Base-by-base conservation (phyloP, 2,113 vertebrate genomes). In the Isichthys henryi region DNA sequence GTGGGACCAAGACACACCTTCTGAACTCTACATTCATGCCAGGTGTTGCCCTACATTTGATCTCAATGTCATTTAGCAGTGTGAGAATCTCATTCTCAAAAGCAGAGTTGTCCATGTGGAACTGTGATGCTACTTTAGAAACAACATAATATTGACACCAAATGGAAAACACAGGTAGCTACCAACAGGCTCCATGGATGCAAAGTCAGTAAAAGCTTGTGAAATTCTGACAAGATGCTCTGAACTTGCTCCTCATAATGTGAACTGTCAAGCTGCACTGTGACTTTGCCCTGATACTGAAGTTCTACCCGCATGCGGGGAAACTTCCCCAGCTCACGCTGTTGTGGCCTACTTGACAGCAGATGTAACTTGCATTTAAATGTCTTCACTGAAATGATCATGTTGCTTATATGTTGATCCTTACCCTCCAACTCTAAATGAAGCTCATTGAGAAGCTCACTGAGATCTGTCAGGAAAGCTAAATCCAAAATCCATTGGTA, bases 371-470 rank as follows among this genome's bases (percentile, higher is more conserved):
- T 66, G 62, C 62, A 9, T 80, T 80, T 80, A 43, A 85, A 85
- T 46, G 21, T 48, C 8, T 85, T 85, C 39, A 89, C 82, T 86
- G 89, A 89, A 43, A 58, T 90, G 43, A 90, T 87, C 84, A 87
- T 87, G 27, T 87, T 46, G 27, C 50, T 46, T 39, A 66, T 58
- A 53, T 17, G 70, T 49, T 74, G 48, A 82, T 89, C 56, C 46
- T 89, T 89, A 39, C 53, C 89, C 58, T 89, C 83, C 43, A 89
- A 19, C 56, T 77, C 84, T 88, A 90, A 87, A 87, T 90, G 53
- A 90, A 88, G 35, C n/a, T 90, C n/a, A 87, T 77, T 90, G 39
- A 87, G 45, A 50, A 89, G 50, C n/a, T 66, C 23, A n/a, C 56
- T 87, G 50, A 86, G 35, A 83, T 89, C 77, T 23, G 50, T 27